Percentiles rank a stretch among this genome's conserved stretches.
Evolutionary conservation across 2,113 vertebrate species (phyloP).

Genomic region (Chlorodrepanis virens): DNA sequence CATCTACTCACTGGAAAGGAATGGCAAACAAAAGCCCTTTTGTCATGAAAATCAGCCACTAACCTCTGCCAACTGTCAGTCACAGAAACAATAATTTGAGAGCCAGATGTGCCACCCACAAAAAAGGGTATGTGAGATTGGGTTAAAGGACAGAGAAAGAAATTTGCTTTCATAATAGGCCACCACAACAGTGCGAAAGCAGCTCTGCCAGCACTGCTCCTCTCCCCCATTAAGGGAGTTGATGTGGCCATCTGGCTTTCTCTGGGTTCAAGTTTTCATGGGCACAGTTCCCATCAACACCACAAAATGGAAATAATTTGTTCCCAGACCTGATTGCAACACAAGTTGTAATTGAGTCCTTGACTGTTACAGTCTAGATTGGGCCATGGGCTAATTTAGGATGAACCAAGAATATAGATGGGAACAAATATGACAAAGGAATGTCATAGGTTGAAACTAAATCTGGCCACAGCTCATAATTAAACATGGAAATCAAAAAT

Average conservation of each 20-base stretch:
- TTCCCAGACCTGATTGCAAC: conserved; percentile 63
- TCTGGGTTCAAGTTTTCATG: conserved; percentile 55
- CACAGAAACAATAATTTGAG: conserved; percentile 59
- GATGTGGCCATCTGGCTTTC: conserved; percentile 58
- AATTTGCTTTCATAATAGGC: conserved; percentile 31
- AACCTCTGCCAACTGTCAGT: conserved; percentile 65
- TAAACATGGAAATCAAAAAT: not conserved
- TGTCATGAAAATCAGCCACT: conserved; percentile 65
- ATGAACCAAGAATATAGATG: conserved; percentile 33
- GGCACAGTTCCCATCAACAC: conserved; percentile 32
- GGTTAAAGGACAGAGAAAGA: conserved; percentile 43
- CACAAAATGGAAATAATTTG: conserved; percentile 57
- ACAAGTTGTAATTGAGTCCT: conserved; percentile 46
- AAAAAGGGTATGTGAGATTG: not conserved
- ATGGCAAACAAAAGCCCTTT: conserved; percentile 59
- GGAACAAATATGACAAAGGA: conserved; percentile 30
- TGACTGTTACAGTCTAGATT: conserved; percentile 28
- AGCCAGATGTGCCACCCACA: conserved; percentile 61
- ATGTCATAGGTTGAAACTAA: conserved; percentile 36
- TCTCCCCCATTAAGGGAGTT: conserved; percentile 10
- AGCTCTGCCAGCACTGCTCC: conserved; percentile 17
- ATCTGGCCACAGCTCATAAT: conserved; percentile 16
- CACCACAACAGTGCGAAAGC: conserved; percentile 11
- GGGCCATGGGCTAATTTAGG: conserved; percentile 42
- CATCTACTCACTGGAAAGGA: conserved; percentile 47